phyloP scores from a whole-genome alignment of 1,140 invertebrate species.

The Euwallacea similis region DNA sequence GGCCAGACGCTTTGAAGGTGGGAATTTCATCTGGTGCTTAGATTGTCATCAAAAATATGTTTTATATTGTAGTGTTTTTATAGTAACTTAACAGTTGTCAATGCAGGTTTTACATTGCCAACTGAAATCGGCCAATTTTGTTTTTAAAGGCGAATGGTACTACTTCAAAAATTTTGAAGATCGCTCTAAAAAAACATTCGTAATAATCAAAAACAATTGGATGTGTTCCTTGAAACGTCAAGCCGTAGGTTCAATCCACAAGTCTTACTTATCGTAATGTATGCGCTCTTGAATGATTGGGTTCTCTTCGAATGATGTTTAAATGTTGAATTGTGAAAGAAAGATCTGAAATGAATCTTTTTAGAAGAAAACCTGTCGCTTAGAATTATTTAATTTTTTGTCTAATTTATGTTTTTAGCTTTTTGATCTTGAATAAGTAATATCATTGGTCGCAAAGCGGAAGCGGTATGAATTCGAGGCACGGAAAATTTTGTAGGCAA shows the following conservation, averaged over 20 bases:
- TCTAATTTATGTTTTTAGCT: slow-evolving; percentile 31
- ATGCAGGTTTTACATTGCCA: too few relatives aligned
- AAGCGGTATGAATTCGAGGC: neutral
- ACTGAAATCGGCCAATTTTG: too few relatives aligned
- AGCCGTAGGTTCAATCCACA: slow-evolving; percentile 2
- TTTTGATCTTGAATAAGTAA: slow-evolving; percentile 1
- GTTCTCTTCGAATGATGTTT: slow-evolving; percentile 6
- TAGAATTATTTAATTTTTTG: slow-evolving; percentile 17
- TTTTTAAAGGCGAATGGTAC: too few relatives aligned
- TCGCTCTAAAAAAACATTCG: neutral
- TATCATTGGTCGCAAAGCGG: slow-evolving; percentile 1
- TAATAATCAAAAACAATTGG: slow-evolving; percentile 1
- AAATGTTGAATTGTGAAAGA: slow-evolving; percentile 1
- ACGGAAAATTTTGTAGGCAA: neutral
- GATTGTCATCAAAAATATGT: neutral
- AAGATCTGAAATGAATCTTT: slow-evolving; percentile 12
- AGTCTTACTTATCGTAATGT: slow-evolving; percentile 30
- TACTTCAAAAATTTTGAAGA: too few relatives aligned
- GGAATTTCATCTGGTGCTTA: neutral
- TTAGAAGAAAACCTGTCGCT: slow-evolving; percentile 31
- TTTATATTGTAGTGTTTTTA: neutral
- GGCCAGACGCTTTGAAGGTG: slow-evolving; percentile 2
- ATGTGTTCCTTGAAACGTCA: slow-evolving; percentile 1
- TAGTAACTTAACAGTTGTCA: too few relatives aligned
- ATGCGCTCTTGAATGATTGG: slow-evolving; percentile 4